phyloP scores from a whole-genome alignment of 2,888 invertebrate genomes.

The Andrena fulva region DNA sequence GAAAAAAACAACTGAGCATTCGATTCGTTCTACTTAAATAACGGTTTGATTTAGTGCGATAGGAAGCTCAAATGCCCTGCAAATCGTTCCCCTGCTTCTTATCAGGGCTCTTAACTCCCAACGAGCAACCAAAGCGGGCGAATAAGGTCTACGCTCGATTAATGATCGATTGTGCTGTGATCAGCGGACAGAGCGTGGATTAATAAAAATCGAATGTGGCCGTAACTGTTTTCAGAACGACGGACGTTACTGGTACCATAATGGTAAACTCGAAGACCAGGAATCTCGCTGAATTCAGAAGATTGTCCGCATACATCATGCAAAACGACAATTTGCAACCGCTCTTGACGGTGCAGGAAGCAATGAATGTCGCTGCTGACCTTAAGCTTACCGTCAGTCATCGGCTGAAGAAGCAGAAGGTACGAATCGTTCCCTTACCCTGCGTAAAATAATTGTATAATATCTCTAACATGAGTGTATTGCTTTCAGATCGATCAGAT shows the following conservation, averaged over 20 bases:
- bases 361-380: constrained; percentile 94
- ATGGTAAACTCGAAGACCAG: constrained; percentile 90
- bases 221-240: constrained; percentile 58
- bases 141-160: too few relatives aligned
- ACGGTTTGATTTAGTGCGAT: too few relatives aligned
- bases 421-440: constrained; percentile 75
- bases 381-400: constrained; percentile 91
- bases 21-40: too few relatives aligned
- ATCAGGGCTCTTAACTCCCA: too few relatives aligned
- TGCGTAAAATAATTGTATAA: not conserved
- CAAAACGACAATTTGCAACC: constrained; percentile 94
- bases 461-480: not conserved
- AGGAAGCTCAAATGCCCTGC: too few relatives aligned
- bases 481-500: constrained; percentile 91
- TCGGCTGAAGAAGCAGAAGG: constrained; percentile 89
- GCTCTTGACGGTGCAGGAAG: constrained; percentile 93
- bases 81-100: too few relatives aligned
- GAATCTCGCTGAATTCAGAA: constrained; percentile 87
- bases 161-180: too few relatives aligned
- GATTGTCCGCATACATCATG: constrained; percentile 91
- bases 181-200: not conserved
- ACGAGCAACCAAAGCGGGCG: too few relatives aligned
- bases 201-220: not conserved
- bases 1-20: too few relatives aligned
- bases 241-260: constrained; percentile 88